Evolutionary conservation across 2,797 vertebrate genomes (phyloP), one percentile per base, ranked within the genome.

Genomic region (Pogoniulus pusillus): DNA sequence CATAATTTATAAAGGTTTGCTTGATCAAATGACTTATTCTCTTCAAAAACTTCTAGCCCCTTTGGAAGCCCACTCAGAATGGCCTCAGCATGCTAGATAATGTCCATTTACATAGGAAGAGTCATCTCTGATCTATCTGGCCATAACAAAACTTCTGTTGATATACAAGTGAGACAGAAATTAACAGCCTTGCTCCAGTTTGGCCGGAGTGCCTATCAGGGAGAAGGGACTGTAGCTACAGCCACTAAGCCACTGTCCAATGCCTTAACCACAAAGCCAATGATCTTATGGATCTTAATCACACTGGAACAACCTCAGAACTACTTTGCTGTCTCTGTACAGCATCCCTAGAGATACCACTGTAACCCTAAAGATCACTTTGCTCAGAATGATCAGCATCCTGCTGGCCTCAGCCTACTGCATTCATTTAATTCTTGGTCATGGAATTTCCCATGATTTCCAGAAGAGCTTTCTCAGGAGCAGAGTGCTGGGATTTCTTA

Each of bases 401-500:
- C 35, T 73, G 54, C 66, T 89, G 79, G 87, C 87, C 73, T 82
- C 74, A 88, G 60, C 68, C 20, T 82, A 87, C 63, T 68, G 87
- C 24, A 57, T 43, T 75, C 14, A 8, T n/a, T 78, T 85, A 80
- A n/a, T 13, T 60, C 65, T 26, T 1, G 1, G 64, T 32, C 34
- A 18, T 12, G 37, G 58, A 37, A 37, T 63, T 93, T 78, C 35
- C 57, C 74, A 73, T 47, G 54, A 60, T 76, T 54, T 93, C 81
- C 62, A 51, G 55, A 84, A 24, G 10, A 22, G 62, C 65, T 51
- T 79, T 63, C 59, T 76, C 49, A 27, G 79, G 49, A 79, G 45
- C 5, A 12, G 32, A 34, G 11, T 12, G 26, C 45, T 71, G 62
- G 23, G 16, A 87, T 58, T 85, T 54, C 72, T 58, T 32, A 22